A percentile compares a stretch with the other conserved stretches of the same genome.
These are phyloP conservation scores for Cardiocondyla obscurior DNA, from an alignment of 1,140 invertebrate species.

Conservation along the genomic window DNA sequence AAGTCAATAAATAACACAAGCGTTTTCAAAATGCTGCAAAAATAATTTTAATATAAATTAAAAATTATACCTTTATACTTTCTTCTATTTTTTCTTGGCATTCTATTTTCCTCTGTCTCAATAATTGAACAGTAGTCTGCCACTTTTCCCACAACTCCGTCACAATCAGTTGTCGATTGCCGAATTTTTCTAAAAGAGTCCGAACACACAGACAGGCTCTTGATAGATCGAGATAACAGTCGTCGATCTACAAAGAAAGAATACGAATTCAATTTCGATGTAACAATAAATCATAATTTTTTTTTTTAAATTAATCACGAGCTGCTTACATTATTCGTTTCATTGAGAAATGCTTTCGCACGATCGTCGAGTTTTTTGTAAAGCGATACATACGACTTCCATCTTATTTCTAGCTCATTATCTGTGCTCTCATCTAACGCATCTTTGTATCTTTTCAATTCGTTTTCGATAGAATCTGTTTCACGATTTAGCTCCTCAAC, in stretches of 20 bases:
- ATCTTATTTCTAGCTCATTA: constrained; percentile 86
- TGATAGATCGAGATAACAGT: constrained; percentile 90
- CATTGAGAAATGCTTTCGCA: constrained; percentile 89
- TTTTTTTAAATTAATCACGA: not conserved
- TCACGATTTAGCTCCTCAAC: constrained; percentile 88
- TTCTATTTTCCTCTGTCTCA: constrained; percentile 87
- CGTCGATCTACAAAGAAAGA: constrained; percentile 86
- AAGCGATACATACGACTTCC: constrained; percentile 86
- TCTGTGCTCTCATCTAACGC: constrained; percentile 84
- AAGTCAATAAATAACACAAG: not conserved
- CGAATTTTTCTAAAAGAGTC: constrained; percentile 88
- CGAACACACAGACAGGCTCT: constrained; percentile 88
- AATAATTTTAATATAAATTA: not conserved
- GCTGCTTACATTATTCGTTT: constrained; percentile 85
- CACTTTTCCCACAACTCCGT: constrained; percentile 89
- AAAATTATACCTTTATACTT: constrained; percentile 87
- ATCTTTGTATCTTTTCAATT: constrained; percentile 82
- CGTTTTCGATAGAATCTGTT: constrained; percentile 87
- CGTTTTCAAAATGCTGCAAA: not conserved
- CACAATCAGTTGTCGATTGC: constrained; percentile 87
- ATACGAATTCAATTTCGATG: not conserved
- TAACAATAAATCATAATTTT: not conserved
- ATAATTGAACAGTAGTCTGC: constrained; percentile 86
- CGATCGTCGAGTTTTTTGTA: constrained; percentile 86
- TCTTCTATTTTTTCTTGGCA: constrained; percentile 90